Percentiles rank a stretch among this genome's conserved stretches.
phyloP scores from a whole-genome alignment of 2,797 vertebrate genomes.

The Falco cherrug region DNA sequence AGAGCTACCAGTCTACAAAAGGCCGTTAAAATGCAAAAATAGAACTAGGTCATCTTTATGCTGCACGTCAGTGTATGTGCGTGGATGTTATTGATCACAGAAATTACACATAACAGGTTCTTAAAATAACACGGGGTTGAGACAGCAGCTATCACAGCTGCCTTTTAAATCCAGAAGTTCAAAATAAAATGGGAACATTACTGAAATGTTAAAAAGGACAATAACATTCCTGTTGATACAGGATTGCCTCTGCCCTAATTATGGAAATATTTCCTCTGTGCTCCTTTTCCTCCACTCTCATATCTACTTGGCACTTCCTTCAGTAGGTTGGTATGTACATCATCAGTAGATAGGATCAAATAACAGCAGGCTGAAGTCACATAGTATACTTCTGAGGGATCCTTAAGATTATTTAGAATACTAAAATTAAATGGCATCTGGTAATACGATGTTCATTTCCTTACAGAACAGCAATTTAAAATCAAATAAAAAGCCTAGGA shows the following conservation, averaged over 20 bases:
- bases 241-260: background rate
- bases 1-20: background rate
- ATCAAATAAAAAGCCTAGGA: background rate
- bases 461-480: background rate
- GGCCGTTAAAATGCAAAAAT: constrained; percentile 26
- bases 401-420: background rate
- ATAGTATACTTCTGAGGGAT: background rate
- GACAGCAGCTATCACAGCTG: background rate
- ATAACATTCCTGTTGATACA: background rate
- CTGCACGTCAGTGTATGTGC: background rate
- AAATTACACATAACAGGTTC: constrained; percentile 18
- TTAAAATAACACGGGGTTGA: constrained; percentile 27
- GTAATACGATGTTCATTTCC: background rate
- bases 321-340: background rate
- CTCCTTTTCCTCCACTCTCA: background rate
- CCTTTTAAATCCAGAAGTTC: constrained; percentile 20
- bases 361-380: background rate
- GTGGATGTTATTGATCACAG: constrained; percentile 24
- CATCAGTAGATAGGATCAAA: background rate
- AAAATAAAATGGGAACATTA: constrained; percentile 8
- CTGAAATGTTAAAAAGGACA: background rate
- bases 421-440: background rate
- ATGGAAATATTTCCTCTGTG: background rate
- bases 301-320: background rate
- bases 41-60: constrained; percentile 52